Conservation (phyloP, 2,797 vertebrate genomes). For the Neopelma chrysocephalum region DNA sequence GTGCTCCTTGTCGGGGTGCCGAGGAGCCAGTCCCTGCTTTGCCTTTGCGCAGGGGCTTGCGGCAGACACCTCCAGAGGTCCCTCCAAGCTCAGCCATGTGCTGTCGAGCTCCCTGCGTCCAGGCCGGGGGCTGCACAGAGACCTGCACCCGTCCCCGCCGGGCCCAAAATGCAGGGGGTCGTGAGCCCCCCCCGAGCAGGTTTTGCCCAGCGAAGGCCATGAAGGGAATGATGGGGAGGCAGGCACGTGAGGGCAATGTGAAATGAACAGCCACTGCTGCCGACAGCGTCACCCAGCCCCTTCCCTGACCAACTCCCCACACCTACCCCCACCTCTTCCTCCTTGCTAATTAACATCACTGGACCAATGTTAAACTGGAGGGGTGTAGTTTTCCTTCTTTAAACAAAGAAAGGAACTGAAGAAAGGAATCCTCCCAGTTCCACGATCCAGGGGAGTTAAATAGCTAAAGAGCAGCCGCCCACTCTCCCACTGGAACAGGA, state of each 20-base stretch:
- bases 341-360: not conserved
- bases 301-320: rapidly evolving
- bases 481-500: not conserved
- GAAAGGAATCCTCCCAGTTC: constrained; percentile 5
- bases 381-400: not conserved
- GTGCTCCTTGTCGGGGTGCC: rapidly evolving
- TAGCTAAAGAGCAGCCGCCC: not conserved
- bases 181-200: not conserved
- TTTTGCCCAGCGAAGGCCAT: rapidly evolving
- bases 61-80: constrained; percentile 57
- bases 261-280: not conserved
- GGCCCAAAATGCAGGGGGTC: rapidly evolving
- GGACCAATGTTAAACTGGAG: not conserved
- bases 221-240: not conserved
- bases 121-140: not conserved
- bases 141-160: rapidly evolving
- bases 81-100: constrained; percentile 46
- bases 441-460: not conserved
- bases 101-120: not conserved
- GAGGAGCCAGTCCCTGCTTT: not conserved
- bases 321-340: rapidly evolving
- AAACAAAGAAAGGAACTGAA: constrained; percentile 12
- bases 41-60: not conserved
- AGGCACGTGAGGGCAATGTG: rapidly evolving
- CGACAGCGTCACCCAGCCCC: not conserved